phyloP scores from a whole-genome alignment of 2,888 invertebrate species.

The Sesia bembeciformis region DNA sequence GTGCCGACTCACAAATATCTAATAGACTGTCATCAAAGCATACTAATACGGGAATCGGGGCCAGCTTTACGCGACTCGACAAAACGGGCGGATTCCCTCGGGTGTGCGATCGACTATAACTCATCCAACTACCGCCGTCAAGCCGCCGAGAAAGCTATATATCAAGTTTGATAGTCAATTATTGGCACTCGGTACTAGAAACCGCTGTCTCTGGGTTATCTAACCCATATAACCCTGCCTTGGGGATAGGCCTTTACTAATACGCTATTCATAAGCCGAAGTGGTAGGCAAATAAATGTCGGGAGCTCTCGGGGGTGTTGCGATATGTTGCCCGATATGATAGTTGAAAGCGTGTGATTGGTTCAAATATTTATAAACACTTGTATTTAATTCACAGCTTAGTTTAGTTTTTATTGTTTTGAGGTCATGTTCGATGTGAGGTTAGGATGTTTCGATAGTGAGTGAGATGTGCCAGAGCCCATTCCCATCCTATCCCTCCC shows the following conservation, averaged over 20 bases:
- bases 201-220: conserved; percentile 53
- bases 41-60: conserved; percentile 2
- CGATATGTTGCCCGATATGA: not conserved
- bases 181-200: conserved; percentile 61
- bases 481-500: too few species aligned
- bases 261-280: conserved; percentile 47
- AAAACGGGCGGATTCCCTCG: conserved; percentile 43
- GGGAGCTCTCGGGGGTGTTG: conserved; percentile 1
- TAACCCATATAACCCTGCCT: conserved; percentile 32
- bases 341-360: too few species aligned
- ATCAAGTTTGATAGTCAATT: conserved; percentile 72
- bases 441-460: too few species aligned
- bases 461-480: too few species aligned
- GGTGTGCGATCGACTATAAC: conserved; percentile 45
- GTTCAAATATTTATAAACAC: too few species aligned
- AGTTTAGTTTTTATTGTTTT: too few species aligned
- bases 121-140: conserved; percentile 62
- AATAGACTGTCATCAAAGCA: not conserved
- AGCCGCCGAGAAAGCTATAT: conserved; percentile 58
- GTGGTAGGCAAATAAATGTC: conserved; percentile 29
- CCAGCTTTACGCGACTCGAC: conserved; percentile 12
- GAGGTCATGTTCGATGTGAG: too few species aligned
- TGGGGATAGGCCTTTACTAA: conserved; percentile 36
- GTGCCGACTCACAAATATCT: not conserved
- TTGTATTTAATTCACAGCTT: too few species aligned